Percentiles rank a stretch among this genome's conserved stretches.
Conservation (phyloP, 1,140 invertebrate species). For the Drosophila bocqueti region DNA sequence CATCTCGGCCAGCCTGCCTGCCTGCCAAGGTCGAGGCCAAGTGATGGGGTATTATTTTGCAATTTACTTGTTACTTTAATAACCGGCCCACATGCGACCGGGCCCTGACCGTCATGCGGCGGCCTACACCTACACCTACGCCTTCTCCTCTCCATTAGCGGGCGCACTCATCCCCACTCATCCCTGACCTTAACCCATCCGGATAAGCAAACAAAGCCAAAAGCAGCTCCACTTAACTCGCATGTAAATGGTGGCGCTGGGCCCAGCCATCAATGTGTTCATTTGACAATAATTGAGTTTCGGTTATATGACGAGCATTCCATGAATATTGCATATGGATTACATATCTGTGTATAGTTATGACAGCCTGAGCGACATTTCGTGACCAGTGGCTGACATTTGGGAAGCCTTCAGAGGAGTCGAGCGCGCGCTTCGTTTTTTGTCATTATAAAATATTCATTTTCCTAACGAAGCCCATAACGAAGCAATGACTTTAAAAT, state of each 20-base stretch:
- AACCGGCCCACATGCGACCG: constrained; percentile 44
- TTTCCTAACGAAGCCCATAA: constrained; percentile 2
- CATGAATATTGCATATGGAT: constrained; percentile 41
- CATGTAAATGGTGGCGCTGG: constrained; percentile 41
- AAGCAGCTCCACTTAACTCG: constrained; percentile 21
- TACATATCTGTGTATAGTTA: constrained; percentile 29
- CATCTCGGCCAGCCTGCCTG: constrained; percentile 16
- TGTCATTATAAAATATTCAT: constrained; percentile 25
- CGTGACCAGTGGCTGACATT: constrained; percentile 40
- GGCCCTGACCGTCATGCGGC: constrained; percentile 19
- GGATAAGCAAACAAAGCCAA: constrained; percentile 23
- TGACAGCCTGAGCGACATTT: constrained; percentile 38
- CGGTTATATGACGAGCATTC: constrained; percentile 33
- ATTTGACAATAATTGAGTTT: constrained; percentile 54
- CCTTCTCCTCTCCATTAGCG: background rate
- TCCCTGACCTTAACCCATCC: constrained; percentile 36
- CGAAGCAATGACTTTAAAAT: constrained; percentile 12
- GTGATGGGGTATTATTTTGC: constrained; percentile 48
- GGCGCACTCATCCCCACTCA: constrained; percentile 11
- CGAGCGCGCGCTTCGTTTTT: background rate
- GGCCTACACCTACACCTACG: constrained; percentile 13
- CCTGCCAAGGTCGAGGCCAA: constrained; percentile 40
- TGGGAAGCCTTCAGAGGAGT: background rate
- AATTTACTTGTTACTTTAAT: constrained; percentile 66
- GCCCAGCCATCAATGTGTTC: constrained; percentile 45